Conservation (phyloP, 2,113 vertebrate species). For the Phycodurus eques region DNA sequence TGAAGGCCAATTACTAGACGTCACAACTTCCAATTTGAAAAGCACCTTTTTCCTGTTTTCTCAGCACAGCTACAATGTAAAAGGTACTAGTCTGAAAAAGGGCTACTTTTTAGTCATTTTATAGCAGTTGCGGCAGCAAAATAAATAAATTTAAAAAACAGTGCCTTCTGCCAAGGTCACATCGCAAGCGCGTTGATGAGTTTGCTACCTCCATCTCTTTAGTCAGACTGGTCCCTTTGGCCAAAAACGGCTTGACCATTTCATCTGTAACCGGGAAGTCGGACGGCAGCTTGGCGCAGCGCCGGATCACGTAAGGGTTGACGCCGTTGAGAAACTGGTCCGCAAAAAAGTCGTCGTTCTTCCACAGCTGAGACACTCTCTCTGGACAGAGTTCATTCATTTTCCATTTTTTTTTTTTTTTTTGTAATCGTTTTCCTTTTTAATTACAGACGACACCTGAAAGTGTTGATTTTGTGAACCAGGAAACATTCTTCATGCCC, state of each 20-base stretch:
- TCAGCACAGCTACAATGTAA: too few relatives aligned
- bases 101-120: too few relatives aligned
- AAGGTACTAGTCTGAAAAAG: too few relatives aligned
- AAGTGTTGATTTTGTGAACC: conserved; percentile 12
- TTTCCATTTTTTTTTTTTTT: too few relatives aligned
- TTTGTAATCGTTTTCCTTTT: neutral
- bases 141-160: too few relatives aligned
- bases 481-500: conserved; percentile 29
- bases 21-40: neutral
- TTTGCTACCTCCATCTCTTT: conserved; percentile 75
- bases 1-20: neutral
- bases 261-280: conserved; percentile 80
- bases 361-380: conserved; percentile 54
- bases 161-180: too few relatives aligned
- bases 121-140: too few relatives aligned
- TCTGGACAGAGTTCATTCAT: neutral
- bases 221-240: conserved; percentile 71
- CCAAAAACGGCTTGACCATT: conserved; percentile 79
- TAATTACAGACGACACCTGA: conserved; percentile 14
- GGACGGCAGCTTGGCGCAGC: conserved; percentile 73
- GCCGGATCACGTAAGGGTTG: conserved; percentile 79
- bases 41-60: neutral
- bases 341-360: conserved; percentile 81
- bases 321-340: conserved; percentile 85
- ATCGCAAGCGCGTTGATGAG: too few relatives aligned